Evolutionary conservation across 2,888 invertebrate genomes (phyloP).

Genomic region (Hypomecis punctinalis): DNA sequence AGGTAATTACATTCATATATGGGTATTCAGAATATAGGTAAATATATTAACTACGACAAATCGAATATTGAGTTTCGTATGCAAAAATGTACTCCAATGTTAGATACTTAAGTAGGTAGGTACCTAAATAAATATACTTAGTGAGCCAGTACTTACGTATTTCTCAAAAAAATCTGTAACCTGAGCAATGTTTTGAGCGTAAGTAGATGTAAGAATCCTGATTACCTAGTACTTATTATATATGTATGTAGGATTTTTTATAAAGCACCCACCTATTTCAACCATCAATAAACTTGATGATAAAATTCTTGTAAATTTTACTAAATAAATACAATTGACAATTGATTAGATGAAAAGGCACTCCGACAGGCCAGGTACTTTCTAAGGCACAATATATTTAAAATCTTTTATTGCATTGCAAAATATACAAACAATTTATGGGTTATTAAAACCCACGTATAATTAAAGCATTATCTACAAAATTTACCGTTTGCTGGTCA

Average conservation of each 20-base stretch:
- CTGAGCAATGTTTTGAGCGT: constrained; percentile 34
- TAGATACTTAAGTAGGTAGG: neutral
- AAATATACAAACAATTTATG: constrained; percentile 18
- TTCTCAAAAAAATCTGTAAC: neutral
- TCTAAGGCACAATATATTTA: constrained; percentile 30
- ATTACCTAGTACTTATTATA: neutral
- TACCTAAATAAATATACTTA: neutral
- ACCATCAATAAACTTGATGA: constrained; percentile 21
- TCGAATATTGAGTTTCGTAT: no score
- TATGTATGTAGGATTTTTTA: constrained; percentile 7
- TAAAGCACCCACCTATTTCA: constrained; percentile 1
- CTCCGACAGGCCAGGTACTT: constrained; percentile 35
- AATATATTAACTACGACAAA: no score
- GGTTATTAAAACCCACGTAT: neutral
- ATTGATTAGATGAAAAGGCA: constrained; percentile 40
- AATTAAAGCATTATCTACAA: constrained; percentile 18
- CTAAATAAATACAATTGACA: constrained; percentile 36
- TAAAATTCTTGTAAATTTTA: constrained; percentile 31
- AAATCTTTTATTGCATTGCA: constrained; percentile 13
- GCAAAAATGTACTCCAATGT: no score
- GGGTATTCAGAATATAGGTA: no score
- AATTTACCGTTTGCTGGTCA: constrained; percentile 5
- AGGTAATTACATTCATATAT: no score
- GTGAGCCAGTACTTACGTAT: neutral
- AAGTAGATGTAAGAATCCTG: constrained; percentile 13